Conservation (phyloP, 2,113 vertebrate species). For the Marcusenius ussheri region DNA sequence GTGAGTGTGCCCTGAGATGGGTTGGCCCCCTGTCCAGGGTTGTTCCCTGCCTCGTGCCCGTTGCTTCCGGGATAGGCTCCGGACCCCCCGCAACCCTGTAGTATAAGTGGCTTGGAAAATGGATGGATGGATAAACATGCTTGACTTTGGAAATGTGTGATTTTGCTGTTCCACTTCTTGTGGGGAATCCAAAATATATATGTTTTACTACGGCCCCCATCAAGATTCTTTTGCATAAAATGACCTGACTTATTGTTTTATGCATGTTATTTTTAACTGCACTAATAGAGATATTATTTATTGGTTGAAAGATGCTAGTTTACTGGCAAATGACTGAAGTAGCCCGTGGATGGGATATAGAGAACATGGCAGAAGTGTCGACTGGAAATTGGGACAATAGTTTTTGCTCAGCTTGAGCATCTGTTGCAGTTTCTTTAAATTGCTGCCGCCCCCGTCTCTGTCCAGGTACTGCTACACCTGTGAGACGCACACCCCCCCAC, state of each 20-base stretch:
- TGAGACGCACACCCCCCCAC: constrained; percentile 76
- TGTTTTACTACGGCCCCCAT: background rate
- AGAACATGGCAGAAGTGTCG: background rate
- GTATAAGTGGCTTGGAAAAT: too few relatives aligned
- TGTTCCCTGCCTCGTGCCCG: too few relatives aligned
- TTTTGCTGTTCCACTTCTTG: background rate
- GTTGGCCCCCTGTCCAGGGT: too few relatives aligned
- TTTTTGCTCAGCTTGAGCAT: background rate
- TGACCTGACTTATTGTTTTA: background rate
- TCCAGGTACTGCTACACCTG: constrained; percentile 78
- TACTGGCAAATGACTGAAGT: background rate
- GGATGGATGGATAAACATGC: too few relatives aligned
- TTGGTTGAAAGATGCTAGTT: background rate
- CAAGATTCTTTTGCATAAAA: background rate
- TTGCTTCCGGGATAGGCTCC: too few relatives aligned
- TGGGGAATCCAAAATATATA: background rate
- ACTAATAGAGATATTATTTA: background rate
- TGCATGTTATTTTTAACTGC: background rate
- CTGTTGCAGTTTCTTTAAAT: background rate
- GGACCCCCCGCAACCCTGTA: too few relatives aligned
- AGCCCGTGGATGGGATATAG: background rate
- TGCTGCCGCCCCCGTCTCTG: background rate
- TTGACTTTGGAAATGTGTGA: background rate
- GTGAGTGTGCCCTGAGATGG: too few relatives aligned
- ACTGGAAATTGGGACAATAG: background rate